Percentiles rank a stretch among this genome's conserved stretches.
Evolutionary conservation across 2,113 vertebrate species (phyloP).

Genomic region (Phodopus roborovskii): DNA sequence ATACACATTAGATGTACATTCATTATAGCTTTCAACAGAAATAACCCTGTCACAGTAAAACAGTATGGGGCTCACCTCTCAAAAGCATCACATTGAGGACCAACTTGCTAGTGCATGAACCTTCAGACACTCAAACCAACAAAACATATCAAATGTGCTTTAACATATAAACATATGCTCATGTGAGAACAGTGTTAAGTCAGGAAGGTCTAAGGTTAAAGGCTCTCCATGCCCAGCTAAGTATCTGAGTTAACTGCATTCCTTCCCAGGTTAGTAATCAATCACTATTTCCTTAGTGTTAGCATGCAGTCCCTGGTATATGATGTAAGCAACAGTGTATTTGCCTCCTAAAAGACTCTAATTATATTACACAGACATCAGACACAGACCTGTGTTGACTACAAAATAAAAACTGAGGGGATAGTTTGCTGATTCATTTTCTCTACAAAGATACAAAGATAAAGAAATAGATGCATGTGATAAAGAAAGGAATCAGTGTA

Average conservation of each 20-base stretch:
- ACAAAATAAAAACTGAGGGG: background rate
- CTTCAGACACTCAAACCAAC: background rate
- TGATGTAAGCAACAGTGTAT: conserved; percentile 18
- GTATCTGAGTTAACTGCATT: background rate
- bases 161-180: background rate
- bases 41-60: background rate
- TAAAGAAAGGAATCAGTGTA: conserved; percentile 35
- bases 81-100: background rate
- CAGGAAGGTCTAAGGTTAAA: background rate
- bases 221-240: background rate
- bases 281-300: conserved; percentile 32
- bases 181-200: background rate
- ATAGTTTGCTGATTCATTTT: conserved; percentile 35
- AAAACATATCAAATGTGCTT: background rate
- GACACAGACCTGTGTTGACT: background rate
- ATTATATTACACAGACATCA: conserved; percentile 39
- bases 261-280: conserved; percentile 32
- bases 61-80: background rate
- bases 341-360: conserved; percentile 19
- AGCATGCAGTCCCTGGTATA: conserved; percentile 4
- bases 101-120: background rate
- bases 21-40: background rate
- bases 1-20: background rate
- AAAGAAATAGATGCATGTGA: background rate
- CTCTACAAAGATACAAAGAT: conserved; percentile 2